Percentiles rank a stretch among this genome's conserved stretches.
These are phyloP conservation scores for Phrynocephalus forsythii DNA, from an alignment of 2,797 vertebrate genomes.

Conservation along the genomic window DNA sequence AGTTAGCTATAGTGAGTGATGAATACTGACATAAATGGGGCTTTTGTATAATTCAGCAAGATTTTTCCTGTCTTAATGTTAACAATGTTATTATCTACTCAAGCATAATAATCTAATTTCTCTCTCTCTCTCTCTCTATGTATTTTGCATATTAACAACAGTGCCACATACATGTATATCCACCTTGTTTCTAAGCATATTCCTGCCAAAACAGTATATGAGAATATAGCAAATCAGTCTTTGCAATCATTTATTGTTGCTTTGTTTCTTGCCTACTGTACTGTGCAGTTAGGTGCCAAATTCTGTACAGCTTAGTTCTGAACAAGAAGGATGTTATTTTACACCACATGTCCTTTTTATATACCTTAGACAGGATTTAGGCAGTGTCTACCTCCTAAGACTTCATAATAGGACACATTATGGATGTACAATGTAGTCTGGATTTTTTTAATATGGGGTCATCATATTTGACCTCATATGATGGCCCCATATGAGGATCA, in stretches of 20 bases:
- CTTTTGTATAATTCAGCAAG: background rate
- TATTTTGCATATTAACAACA: background rate
- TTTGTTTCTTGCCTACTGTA: no score
- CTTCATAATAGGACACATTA: background rate
- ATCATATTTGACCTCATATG: no score
- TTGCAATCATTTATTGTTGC: no score
- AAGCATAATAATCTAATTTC: background rate
- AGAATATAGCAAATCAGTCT: no score
- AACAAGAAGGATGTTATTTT: no score
- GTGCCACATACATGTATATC: background rate
- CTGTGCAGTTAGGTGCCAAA: no score
- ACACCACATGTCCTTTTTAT: background rate
- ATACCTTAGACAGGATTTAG: no score
- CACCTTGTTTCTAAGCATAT: background rate
- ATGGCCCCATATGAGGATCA: no score
- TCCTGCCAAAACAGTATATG: no score
- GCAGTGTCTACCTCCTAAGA: background rate
- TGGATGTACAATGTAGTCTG: background rate
- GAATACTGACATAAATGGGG: background rate
- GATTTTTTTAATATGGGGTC: background rate
- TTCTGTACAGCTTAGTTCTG: no score
- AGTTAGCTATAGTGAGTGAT: background rate
- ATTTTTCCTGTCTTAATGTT: background rate
- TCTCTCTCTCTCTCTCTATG: background rate
- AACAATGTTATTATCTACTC: background rate